Conservation (phyloP, 2,888 invertebrate species). For the Hydropsyche betteni region DNA sequence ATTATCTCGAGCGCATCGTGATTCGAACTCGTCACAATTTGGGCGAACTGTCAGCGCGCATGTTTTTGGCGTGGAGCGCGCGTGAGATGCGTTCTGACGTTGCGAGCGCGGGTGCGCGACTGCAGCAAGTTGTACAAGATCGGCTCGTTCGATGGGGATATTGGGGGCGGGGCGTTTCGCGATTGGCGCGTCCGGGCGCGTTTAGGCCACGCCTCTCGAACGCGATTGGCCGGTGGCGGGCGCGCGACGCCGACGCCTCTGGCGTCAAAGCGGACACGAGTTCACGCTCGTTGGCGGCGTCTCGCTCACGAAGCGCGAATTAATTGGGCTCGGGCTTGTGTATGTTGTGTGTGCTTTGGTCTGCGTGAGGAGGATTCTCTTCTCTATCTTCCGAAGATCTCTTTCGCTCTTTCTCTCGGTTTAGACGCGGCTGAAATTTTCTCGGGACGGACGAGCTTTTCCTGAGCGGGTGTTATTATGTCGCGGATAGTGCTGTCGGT, state of each 20-base stretch:
- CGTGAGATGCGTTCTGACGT: conserved; percentile 62
- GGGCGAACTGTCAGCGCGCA: conserved; percentile 55
- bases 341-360: background rate
- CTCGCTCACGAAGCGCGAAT: background rate
- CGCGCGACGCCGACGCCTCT: conserved; percentile 53
- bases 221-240: conserved; percentile 53
- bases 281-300: conserved; percentile 55
- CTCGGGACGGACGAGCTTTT: too few relatives aligned
- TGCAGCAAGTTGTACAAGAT: background rate
- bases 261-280: conserved; percentile 52
- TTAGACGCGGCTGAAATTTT: too few relatives aligned
- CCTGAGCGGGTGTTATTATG: too few relatives aligned
- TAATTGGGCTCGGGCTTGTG: conserved; percentile 15
- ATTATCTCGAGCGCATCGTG: conserved; percentile 20
- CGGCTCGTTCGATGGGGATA: conserved; percentile 56
- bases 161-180: conserved; percentile 64
- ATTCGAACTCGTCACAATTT: conserved; percentile 3
- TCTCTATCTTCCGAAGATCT: background rate
- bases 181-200: conserved; percentile 66
- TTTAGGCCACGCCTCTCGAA: conserved; percentile 57
- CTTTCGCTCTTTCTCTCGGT: background rate
- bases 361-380: background rate
- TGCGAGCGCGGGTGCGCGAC: conserved; percentile 56
- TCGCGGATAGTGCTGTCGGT: too few relatives aligned
- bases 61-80: conserved; percentile 43